These are phyloP conservation scores for Prosapia bicincta DNA, from an alignment of 2,888 invertebrate species.

Conservation along the genomic window DNA sequence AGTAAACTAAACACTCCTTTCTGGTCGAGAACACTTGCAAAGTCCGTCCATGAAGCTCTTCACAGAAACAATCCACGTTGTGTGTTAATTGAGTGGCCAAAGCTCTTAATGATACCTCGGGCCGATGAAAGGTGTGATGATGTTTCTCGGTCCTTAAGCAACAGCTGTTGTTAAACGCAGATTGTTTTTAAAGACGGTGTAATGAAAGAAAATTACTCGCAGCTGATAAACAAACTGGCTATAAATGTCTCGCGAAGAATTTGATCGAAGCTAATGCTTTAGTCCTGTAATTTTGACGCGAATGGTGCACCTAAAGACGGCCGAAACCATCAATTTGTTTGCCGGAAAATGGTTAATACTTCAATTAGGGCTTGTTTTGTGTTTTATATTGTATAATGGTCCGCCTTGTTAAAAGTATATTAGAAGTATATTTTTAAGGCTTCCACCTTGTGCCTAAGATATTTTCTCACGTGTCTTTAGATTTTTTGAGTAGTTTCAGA, in stretches of 20 bases:
- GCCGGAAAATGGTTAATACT: background rate
- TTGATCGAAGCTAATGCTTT: background rate
- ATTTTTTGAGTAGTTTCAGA: too few relatives aligned
- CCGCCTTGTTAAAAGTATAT: background rate
- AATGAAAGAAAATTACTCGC: background rate
- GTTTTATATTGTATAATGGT: background rate
- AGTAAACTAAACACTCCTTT: background rate
- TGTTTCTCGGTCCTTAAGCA: background rate
- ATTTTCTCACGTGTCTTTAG: too few relatives aligned
- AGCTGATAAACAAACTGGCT: background rate
- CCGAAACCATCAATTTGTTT: background rate
- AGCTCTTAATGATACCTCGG: background rate
- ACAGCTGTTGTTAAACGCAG: background rate
- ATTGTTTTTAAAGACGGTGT: background rate
- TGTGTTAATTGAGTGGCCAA: background rate
- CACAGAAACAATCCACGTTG: background rate
- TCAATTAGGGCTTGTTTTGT: background rate
- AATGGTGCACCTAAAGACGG: too few relatives aligned
- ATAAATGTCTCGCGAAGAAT: background rate
- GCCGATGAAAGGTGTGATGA: background rate
- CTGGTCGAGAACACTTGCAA: background rate
- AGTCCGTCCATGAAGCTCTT: background rate
- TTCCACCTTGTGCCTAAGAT: too few relatives aligned
- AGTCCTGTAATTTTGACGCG: background rate
- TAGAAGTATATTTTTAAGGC: background rate